Base-by-base conservation (phyloP, 23 tunicate species). In the Ciona savignyi region DNA sequence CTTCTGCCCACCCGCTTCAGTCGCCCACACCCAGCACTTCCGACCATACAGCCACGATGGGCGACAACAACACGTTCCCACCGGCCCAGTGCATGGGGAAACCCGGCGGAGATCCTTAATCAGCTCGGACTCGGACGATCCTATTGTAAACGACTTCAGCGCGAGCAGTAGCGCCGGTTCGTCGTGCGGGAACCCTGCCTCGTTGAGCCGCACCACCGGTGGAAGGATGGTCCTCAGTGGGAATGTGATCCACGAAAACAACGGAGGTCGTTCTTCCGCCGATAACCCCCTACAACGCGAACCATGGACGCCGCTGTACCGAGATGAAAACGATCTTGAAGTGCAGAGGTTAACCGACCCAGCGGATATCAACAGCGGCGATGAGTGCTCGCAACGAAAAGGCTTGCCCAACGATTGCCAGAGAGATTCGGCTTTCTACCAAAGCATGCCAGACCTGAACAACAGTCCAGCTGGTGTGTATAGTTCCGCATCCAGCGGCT, bases 81-180 rank as follows among this genome's bases (percentile, higher is more conserved):
- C 26, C 33, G 90, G 2, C 70, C 67, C 67, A 25, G 26, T 15
- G 9, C 67, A 25, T 23, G 27, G 27, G 27, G 32, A 72, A 48
- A 3, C 64, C 20, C 74, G 70, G 0, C 76, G 93, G 2, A 61
- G 77, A 61, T 82, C 87, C 0, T 34, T 80, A 33, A 71, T 68
- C 67, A 88, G 76, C 51, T 80, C 86, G 70, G 95, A 83, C 60
- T 87, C 95, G 31, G 95, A 87, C 60, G 95, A 87, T 71, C 86
- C 95, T 11, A 81, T 87, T 20, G 95, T 76, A 2, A 87, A 85
- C 35, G 95, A 87, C 63, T 81, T 76, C 29, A 87, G 95, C 51
- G 78, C 80, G n/a, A 87, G 95, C 33, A 87, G 95, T 65, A 87
- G 85, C 72, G 72, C 82, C 28, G 85, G 83, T 24, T 87, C 95